Conservation (phyloP, 2,888 invertebrate genomes). For the Erebia epiphron region DNA sequence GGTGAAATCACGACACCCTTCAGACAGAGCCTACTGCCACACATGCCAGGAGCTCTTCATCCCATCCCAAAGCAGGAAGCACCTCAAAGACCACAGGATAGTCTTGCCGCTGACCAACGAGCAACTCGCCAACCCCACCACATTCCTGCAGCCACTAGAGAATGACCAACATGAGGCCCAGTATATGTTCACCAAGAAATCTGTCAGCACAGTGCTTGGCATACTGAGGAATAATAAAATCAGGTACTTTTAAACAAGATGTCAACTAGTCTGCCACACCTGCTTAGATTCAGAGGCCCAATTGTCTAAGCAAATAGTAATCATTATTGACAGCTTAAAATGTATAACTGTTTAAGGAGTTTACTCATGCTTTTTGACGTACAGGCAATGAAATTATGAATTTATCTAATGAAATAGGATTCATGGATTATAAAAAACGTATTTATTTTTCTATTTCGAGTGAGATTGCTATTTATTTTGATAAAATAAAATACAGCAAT, state of each 20-base stretch:
- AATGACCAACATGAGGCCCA: constrained; percentile 93
- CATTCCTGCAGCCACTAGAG: constrained; percentile 86
- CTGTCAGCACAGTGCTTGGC: constrained; percentile 85
- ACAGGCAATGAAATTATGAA: no score
- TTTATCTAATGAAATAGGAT: no score
- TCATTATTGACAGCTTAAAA: no score
- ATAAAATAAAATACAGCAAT: no score
- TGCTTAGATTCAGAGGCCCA: no score
- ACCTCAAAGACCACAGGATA: constrained; percentile 82
- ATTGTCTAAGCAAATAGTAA: no score
- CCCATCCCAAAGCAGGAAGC: constrained; percentile 66
- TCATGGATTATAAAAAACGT: no score
- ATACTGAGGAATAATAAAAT: constrained; percentile 84
- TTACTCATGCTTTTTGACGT: no score
- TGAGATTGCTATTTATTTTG: no score
- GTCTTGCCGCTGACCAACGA: constrained; percentile 80
- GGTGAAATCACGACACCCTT: constrained; percentile 68
- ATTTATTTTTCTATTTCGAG: no score
- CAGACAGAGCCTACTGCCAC: constrained; percentile 84
- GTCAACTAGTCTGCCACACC: not conserved
- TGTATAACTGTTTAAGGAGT: no score
- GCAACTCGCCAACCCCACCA: constrained; percentile 84
- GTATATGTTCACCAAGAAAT: constrained; percentile 90
- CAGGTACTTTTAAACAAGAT: constrained; percentile 53
- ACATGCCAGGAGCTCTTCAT: constrained; percentile 83